Conservation (phyloP, 1,140 invertebrate genomes). For the Anthonomus grandis region DNA sequence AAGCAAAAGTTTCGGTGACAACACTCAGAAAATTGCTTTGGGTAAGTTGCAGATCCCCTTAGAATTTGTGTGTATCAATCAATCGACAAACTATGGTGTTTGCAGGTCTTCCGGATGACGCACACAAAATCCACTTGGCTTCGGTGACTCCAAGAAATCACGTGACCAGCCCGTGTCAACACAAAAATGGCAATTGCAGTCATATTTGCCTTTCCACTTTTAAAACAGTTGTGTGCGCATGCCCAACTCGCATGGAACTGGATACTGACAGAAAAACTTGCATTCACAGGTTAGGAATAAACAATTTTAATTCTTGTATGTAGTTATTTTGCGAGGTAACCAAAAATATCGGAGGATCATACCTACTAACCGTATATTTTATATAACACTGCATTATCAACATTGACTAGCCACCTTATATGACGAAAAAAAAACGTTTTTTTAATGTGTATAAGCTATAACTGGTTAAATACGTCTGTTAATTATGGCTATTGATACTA, state of each 20-base stretch:
- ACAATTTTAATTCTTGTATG: too few species aligned
- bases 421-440: too few species aligned
- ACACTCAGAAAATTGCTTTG: conserved; percentile 47
- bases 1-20: conserved; percentile 50
- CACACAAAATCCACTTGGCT: conserved; percentile 35
- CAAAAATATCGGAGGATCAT: too few species aligned
- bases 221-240: conserved; percentile 51
- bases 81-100: neutral
- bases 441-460: too few species aligned
- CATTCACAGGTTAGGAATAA: conserved; percentile 22
- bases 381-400: too few species aligned
- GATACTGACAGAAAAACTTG: conserved; percentile 54
- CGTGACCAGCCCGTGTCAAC: conserved; percentile 57
- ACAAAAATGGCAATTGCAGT: conserved; percentile 66
- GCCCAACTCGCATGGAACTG: conserved; percentile 57
- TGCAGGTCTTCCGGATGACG: conserved; percentile 34
- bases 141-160: conserved; percentile 31
- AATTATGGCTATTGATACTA: too few species aligned
- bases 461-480: too few species aligned
- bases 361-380: too few species aligned
- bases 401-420: too few species aligned
- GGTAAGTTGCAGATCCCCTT: conserved; percentile 22
- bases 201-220: conserved; percentile 62
- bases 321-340: too few species aligned
- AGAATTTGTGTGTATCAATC: neutral